Conservation (phyloP, 2,797 vertebrate genomes). For the Gobio occitaniae region DNA sequence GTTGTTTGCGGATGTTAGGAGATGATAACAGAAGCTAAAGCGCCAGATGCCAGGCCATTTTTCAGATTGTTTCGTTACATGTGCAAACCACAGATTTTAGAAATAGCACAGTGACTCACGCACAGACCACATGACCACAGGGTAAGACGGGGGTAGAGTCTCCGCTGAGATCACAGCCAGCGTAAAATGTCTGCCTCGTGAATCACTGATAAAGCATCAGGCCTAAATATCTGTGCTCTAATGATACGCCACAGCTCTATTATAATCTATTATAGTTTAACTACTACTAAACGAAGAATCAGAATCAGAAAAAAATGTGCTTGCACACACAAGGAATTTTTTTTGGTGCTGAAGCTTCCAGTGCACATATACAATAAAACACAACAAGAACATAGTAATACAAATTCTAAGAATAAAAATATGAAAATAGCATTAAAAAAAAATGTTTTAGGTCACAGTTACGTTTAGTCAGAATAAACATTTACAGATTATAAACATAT, state of each 20-base stretch:
- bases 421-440: no score
- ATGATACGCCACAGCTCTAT: neutral
- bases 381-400: no score
- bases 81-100: neutral
- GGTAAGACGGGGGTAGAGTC: neutral
- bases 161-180: neutral
- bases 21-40: slow-evolving; percentile 37
- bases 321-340: no score
- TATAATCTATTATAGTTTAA: neutral
- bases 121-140: neutral
- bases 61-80: neutral
- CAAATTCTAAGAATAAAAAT: no score
- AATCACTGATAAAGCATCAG: slow-evolving; percentile 66
- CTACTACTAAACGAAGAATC: neutral
- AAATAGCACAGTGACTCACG: slow-evolving; percentile 39
- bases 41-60: slow-evolving; percentile 17
- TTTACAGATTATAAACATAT: no score
- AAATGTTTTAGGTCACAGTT: no score
- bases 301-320: no score
- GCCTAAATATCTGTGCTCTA: slow-evolving; percentile 26
- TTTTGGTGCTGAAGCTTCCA: no score
- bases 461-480: no score
- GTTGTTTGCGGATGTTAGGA: slow-evolving; percentile 28
- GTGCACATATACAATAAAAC: no score
- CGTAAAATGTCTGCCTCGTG: slow-evolving; percentile 11